phyloP scores from a whole-genome alignment of 2,113 vertebrate genomes.

The Morone saxatilis region DNA sequence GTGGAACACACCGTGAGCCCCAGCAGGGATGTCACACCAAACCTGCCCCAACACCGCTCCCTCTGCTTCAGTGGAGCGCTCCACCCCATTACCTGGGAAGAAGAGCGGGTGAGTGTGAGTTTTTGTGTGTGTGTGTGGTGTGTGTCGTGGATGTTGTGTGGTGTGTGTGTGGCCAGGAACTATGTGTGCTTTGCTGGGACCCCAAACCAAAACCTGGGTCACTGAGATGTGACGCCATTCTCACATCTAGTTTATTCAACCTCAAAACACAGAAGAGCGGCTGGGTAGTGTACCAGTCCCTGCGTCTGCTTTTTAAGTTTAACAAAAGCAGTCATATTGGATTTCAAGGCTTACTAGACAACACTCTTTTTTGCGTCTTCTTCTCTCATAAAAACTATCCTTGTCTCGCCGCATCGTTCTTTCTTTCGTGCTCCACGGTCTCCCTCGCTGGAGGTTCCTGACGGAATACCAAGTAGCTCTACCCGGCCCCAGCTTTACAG shows the following conservation, averaged over 20 bases:
- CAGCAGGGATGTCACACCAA: conserved; percentile 70
- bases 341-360: neutral
- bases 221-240: conserved; percentile 31
- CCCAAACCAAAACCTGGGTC: conserved; percentile 72
- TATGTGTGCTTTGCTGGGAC: conserved; percentile 45
- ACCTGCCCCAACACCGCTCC: conserved; percentile 64
- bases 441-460: conserved; percentile 67
- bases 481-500: conserved; percentile 81
- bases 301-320: conserved; percentile 22
- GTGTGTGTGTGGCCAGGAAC: conserved; percentile 12
- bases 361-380: conserved; percentile 45
- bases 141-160: conserved; percentile 2
- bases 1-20: conserved; percentile 54
- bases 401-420: conserved; percentile 66
- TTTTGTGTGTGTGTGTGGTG: conserved; percentile 28
- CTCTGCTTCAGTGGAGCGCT: conserved; percentile 69
- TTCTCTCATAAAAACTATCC: too few relatives aligned
- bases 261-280: conserved; percentile 8
- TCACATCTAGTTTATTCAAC: conserved; percentile 40
- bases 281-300: conserved; percentile 1
- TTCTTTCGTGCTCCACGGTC: conserved; percentile 61
- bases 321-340: neutral
- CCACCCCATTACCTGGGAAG: conserved; percentile 69
- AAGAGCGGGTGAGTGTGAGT: conserved; percentile 28
- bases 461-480: conserved; percentile 83